phyloP scores from a whole-genome alignment of 2,888 invertebrate genomes.

The Pterobdella sp. region DNA sequence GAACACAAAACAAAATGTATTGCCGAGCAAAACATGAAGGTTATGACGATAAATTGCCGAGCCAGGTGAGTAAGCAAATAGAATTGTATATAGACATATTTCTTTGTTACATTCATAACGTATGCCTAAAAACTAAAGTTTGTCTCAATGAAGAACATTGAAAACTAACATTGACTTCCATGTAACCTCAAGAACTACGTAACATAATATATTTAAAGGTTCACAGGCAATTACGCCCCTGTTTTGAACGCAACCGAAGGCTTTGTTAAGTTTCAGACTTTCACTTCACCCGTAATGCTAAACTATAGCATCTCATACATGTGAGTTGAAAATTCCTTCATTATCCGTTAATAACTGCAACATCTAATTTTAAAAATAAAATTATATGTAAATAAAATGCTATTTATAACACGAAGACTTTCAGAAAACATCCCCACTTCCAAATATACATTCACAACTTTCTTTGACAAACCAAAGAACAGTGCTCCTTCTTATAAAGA shows the following conservation, averaged over 20 bases:
- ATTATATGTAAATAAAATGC: too few relatives aligned
- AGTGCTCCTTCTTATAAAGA: neutral
- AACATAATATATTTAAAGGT: neutral
- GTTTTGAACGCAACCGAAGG: neutral
- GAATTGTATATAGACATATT: neutral
- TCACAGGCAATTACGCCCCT: neutral
- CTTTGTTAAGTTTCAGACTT: neutral
- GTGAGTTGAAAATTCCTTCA: too few relatives aligned
- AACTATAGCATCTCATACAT: neutral
- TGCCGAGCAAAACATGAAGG: neutral
- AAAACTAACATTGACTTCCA: too few relatives aligned
- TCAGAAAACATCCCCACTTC: neutral
- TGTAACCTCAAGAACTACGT: too few relatives aligned
- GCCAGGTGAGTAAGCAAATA: neutral
- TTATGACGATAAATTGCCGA: neutral
- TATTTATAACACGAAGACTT: neutral
- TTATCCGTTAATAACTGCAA: too few relatives aligned
- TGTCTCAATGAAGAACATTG: too few relatives aligned
- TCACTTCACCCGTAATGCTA: neutral
- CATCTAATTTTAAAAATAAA: too few relatives aligned
- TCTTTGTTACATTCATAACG: too few relatives aligned
- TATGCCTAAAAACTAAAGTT: too few relatives aligned
- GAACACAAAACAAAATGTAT: neutral
- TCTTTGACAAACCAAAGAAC: neutral
- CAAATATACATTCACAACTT: neutral